Evolutionary conservation across 2,113 vertebrate species (phyloP).

Genomic region (Xyliphius kryptos): DNA sequence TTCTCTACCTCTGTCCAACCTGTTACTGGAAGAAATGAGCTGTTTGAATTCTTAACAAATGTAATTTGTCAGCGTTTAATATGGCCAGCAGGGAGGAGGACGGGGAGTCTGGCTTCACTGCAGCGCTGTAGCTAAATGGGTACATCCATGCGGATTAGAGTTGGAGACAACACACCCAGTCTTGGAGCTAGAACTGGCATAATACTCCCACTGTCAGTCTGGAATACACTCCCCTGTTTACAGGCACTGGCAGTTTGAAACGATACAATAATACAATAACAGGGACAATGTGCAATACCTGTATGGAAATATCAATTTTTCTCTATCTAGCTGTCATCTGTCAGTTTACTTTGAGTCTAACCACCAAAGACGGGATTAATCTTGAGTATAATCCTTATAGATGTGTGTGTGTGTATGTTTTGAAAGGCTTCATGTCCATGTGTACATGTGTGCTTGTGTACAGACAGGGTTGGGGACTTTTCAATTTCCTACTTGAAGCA

Average conservation of each 20-base stretch:
- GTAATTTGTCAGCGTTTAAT: slow-evolving; percentile 51
- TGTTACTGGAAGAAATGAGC: slow-evolving; percentile 45
- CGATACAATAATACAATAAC: too few species aligned
- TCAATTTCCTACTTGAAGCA: slow-evolving; percentile 49
- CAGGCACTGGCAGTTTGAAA: slow-evolving; percentile 46
- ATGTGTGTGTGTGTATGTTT: slow-evolving; percentile 32
- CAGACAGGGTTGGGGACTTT: slow-evolving; percentile 43
- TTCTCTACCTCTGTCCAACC: too few species aligned
- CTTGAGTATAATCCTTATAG: slow-evolving; percentile 34
- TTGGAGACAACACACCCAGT: slow-evolving; percentile 40
- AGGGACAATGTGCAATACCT: too few species aligned
- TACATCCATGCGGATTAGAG: slow-evolving; percentile 48
- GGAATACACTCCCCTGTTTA: slow-evolving; percentile 38
- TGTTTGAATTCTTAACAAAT: slow-evolving; percentile 52
- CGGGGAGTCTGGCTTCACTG: slow-evolving; percentile 16
- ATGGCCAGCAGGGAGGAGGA: slow-evolving; percentile 41
- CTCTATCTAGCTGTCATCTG: slow-evolving; percentile 39
- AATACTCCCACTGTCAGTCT: slow-evolving; percentile 30
- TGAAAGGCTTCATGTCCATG: too few species aligned
- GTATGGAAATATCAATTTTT: slow-evolving; percentile 27
- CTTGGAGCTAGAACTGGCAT: slow-evolving; percentile 31
- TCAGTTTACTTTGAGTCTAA: slow-evolving; percentile 40
- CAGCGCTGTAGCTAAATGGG: slow-evolving; percentile 45
- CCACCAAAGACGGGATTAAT: slow-evolving; percentile 39
- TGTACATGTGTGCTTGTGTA: slow-evolving; percentile 33